phyloP scores from a whole-genome alignment of 1,140 invertebrate genomes.

The Antheraea mylitta region DNA sequence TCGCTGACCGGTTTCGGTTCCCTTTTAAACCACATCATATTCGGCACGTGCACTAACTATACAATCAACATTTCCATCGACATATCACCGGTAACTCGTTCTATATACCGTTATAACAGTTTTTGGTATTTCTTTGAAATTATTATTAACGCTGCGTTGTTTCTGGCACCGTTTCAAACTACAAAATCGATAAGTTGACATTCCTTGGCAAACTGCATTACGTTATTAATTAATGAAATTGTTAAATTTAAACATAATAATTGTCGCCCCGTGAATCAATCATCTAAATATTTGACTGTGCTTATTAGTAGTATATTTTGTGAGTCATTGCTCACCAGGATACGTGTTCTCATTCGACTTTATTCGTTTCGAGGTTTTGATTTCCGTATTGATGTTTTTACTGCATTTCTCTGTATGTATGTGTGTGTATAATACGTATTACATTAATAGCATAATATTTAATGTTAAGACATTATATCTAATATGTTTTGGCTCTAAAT shows the following conservation, averaged over 20 bases:
- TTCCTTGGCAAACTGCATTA: not conserved
- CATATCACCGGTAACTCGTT: not conserved
- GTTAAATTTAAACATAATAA: not conserved
- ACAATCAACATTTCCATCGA: not conserved
- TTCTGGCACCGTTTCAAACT: not conserved
- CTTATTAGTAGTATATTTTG: not conserved
- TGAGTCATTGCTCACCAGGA: not conserved
- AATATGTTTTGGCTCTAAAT: no score
- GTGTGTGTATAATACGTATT: no score
- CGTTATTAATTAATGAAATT: not conserved
- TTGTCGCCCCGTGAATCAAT: not conserved
- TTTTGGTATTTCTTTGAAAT: not conserved
- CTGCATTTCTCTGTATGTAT: no score
- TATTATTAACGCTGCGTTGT: not conserved
- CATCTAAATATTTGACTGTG: not conserved
- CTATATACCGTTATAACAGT: not conserved
- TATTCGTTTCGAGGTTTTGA: no score
- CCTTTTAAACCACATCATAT: slow-evolving; percentile 73
- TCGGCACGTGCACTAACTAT: not conserved
- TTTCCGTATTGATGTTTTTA: no score
- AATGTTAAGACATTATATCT: no score
- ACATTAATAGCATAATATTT: no score
- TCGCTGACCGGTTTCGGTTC: slow-evolving; percentile 60
- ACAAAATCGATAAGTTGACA: slow-evolving; percentile 1
- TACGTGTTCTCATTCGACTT: not conserved